Conservation (phyloP, 1,140 invertebrate genomes). For the Sitobion miscanthi region DNA sequence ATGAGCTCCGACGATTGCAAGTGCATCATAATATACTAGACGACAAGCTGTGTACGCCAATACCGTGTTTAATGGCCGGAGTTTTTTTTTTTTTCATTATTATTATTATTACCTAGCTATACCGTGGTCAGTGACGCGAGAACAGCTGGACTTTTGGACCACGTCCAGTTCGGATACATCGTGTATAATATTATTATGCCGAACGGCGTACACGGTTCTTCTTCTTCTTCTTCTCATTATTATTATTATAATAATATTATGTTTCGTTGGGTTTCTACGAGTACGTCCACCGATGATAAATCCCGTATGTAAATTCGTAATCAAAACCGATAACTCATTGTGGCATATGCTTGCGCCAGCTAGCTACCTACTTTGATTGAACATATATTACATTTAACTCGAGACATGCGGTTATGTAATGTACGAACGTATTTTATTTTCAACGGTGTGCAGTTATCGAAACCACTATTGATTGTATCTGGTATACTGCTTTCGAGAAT, state of each 20-base stretch:
- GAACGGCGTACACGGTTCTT: neutral
- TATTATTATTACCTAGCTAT: neutral
- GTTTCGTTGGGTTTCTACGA: neutral
- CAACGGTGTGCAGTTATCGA: neutral
- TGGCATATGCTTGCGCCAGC: neutral
- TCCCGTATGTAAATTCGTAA: neutral
- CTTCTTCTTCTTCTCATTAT: neutral
- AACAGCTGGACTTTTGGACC: conserved; percentile 1
- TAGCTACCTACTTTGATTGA: conserved; percentile 10
- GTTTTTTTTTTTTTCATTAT: neutral
- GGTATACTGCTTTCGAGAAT: neutral
- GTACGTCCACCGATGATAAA: neutral
- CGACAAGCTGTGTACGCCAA: neutral
- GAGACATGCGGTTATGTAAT: neutral
- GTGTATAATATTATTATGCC: neutral
- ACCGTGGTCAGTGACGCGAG: neutral
- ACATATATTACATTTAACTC: conserved; percentile 16
- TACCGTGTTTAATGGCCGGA: neutral
- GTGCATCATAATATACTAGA: neutral
- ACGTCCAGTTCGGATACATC: neutral
- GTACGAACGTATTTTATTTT: neutral
- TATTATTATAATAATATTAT: neutral
- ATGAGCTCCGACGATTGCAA: neutral
- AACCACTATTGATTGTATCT: neutral
- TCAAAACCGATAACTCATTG: neutral